Conservation (phyloP, 2,888 invertebrate genomes). For the Macrosoma leucophasiata region DNA sequence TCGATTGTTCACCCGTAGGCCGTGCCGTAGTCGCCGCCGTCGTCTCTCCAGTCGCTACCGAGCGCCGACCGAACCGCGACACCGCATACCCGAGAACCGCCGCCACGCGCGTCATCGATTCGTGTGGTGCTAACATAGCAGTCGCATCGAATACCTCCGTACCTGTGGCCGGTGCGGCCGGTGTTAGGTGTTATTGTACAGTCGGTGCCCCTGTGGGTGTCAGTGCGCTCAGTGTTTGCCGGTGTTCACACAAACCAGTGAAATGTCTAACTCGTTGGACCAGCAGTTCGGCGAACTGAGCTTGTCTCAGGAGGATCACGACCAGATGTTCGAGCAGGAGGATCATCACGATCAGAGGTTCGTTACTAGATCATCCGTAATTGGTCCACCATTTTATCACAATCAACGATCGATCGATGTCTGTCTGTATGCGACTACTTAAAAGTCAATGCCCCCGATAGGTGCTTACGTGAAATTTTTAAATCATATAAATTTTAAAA, state of each 20-base stretch:
- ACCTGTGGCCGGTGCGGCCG: no score
- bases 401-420: no score
- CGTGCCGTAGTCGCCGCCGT: conserved; percentile 20
- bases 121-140: no score
- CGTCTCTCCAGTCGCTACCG: conserved; percentile 6
- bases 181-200: no score
- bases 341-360: conserved; percentile 77
- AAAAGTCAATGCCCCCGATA: no score
- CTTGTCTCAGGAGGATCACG: conserved; percentile 82
- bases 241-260: conserved; percentile 28
- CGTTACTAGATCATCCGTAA: conserved; percentile 34
- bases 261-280: conserved; percentile 72
- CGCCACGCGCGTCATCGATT: conserved; percentile 12
- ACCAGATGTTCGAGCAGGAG: conserved; percentile 83
- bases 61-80: conserved; percentile 29
- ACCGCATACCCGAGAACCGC: conserved; percentile 21
- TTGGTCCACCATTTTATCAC: no score
- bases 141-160: no score
- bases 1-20: conserved; percentile 28
- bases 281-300: conserved; percentile 82
- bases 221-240: conserved; percentile 7
- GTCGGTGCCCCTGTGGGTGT: conserved; percentile 3
- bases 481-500: no score
- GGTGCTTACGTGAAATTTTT: no score
- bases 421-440: no score